Conservation (phyloP, 2,113 vertebrate species). For the Eleginops maclovinus region DNA sequence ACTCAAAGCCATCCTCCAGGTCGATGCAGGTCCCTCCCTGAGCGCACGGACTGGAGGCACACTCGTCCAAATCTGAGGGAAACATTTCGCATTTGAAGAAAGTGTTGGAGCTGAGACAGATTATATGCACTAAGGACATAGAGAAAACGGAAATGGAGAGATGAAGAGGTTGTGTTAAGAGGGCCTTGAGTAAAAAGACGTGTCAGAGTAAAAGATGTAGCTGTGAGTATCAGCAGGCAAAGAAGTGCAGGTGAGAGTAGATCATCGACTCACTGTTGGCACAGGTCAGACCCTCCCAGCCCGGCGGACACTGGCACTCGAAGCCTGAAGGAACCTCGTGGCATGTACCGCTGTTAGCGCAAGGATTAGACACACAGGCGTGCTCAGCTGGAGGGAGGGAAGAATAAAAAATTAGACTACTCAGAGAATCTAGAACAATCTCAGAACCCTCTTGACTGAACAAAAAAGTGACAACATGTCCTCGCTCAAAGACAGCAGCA, state of each 20-base stretch:
- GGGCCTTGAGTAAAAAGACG: not conserved
- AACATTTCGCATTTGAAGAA: no score
- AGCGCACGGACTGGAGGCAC: slow-evolving; percentile 91
- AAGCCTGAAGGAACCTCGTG: slow-evolving; percentile 89
- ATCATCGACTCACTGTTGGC: slow-evolving; percentile 92
- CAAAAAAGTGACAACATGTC: no score
- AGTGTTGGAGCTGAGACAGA: not conserved
- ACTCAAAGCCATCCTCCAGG: slow-evolving; percentile 91
- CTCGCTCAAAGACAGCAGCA: no score
- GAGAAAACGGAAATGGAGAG: not conserved
- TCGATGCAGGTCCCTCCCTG: slow-evolving; percentile 94
- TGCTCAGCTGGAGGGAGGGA: slow-evolving; percentile 87
- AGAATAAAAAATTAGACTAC: no score
- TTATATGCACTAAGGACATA: not conserved
- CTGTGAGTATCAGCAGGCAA: not conserved
- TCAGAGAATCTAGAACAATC: no score
- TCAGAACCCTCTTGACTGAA: no score
- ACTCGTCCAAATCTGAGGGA: slow-evolving; percentile 93
- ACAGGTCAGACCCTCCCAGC: slow-evolving; percentile 95
- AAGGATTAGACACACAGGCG: slow-evolving; percentile 92
- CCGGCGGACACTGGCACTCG: slow-evolving; percentile 91
- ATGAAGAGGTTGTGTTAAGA: not conserved
- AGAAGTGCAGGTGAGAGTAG: no score
- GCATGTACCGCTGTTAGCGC: slow-evolving; percentile 93
- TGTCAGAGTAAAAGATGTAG: not conserved